Evolutionary conservation across 1,140 invertebrate genomes (phyloP).

Genomic region (Cotesia glomerata): DNA sequence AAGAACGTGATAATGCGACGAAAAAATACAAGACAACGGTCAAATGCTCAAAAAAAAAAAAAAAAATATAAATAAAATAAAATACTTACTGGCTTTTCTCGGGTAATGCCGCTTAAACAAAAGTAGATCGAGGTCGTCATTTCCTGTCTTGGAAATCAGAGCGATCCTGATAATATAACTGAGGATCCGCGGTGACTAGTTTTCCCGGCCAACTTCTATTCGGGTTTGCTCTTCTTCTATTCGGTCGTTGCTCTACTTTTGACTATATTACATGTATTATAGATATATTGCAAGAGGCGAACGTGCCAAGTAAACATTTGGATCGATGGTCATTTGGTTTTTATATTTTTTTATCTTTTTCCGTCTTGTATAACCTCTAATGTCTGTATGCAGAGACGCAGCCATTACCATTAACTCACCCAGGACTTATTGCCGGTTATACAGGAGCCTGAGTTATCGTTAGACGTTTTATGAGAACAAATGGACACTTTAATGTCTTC

Average conservation of each 20-base stretch:
- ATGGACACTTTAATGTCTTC: not conserved
- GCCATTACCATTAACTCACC: not conserved
- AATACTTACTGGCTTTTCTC: too few species aligned
- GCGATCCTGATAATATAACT: conserved; percentile 17
- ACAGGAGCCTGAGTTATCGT: not conserved
- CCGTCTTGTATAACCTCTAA: not conserved
- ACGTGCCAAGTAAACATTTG: conserved; percentile 15
- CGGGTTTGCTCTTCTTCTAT: conserved; percentile 34
- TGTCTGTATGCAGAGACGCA: not conserved
- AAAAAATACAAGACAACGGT: too few species aligned
- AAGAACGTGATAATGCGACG: too few species aligned
- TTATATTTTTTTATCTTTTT: not conserved
- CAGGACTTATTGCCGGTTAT: not conserved
- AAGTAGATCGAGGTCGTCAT: conserved; percentile 18
- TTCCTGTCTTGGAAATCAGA: conserved; percentile 14
- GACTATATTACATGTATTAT: conserved; percentile 4
- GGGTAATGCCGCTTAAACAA: not conserved
- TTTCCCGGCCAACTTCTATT: conserved; percentile 44
- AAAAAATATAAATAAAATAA: too few species aligned
- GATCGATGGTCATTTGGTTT: conserved; percentile 3
- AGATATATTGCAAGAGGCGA: not conserved
- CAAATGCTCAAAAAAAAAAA: not conserved
- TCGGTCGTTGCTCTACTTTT: conserved; percentile 57
- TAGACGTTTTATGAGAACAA: not conserved
- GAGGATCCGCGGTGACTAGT: conserved; percentile 44